phyloP scores from a whole-genome alignment of 2,797 vertebrate species.

The Brachyrhaphis roseni region DNA sequence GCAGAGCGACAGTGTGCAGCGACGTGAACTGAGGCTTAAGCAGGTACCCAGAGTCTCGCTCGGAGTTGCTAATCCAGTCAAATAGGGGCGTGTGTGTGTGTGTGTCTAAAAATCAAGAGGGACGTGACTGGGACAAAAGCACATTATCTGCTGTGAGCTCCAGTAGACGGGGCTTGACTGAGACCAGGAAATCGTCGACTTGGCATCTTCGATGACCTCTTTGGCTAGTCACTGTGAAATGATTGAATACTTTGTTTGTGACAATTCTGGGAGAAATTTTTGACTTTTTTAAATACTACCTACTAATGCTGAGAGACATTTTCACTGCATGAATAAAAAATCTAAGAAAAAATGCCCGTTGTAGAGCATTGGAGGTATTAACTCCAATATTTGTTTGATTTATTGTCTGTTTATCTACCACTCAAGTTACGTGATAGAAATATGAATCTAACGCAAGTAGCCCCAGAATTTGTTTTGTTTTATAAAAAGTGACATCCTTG shows the following conservation, averaged over 20 bases:
- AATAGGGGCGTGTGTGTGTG: constrained; percentile 5
- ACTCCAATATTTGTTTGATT: too few species aligned
- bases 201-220: neutral
- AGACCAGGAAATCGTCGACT: neutral
- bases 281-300: too few species aligned
- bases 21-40: constrained; percentile 74
- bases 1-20: constrained; percentile 63
- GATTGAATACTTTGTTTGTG: neutral
- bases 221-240: neutral
- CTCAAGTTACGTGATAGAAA: too few species aligned
- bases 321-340: too few species aligned
- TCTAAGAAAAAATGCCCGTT: too few species aligned
- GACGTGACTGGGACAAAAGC: constrained; percentile 14
- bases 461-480: too few species aligned
- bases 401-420: too few species aligned
- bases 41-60: constrained; percentile 65
- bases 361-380: too few species aligned
- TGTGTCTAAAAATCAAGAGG: constrained; percentile 21
- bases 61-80: constrained; percentile 52
- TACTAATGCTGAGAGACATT: too few species aligned
- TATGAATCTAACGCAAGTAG: too few species aligned
- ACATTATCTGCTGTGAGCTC: constrained; percentile 15
- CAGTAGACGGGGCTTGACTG: constrained; percentile 10
- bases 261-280: neutral
- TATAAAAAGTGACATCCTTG: too few species aligned